Base-by-base conservation (phyloP, 2,888 invertebrate species). In the Trimorus sp. region DNA sequence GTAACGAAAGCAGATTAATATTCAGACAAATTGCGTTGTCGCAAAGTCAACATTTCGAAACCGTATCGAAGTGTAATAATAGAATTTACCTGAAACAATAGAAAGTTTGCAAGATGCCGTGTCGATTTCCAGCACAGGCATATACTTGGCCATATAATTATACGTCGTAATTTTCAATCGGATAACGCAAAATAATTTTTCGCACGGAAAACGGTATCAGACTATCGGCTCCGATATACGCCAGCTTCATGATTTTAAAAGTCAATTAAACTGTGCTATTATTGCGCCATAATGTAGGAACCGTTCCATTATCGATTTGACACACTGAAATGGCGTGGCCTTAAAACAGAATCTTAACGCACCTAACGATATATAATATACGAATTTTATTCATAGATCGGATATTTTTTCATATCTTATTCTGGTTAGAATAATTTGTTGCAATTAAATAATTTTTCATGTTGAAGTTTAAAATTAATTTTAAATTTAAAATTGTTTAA, bases 331-430 rank as follows among this genome's bases (percentile, higher is more conserved):
- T 38, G 36, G 37, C 38, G 7, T 2, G n/a, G 58, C 63, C 38
- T 54, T 45, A 77, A 79, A 62, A 68, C 51, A 45, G 63, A 74
- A 74, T 69, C 15, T 74, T 63, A 63, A 74, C 59, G 60, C 26
- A 59, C 53, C 45, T 53, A 63, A 65, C 54, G 59, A 75, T 65
- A 37, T 60, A 56, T 62, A 79, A 79, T 62, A 49, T 49, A 58
- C 53, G 56, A 51, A 69, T 79, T 79, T 79, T 70, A 79, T 79
- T 69, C n/a, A n/a, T n/a, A n/a, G n/a, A n/a, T n/a, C n/a, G n/a
- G n/a, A n/a, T n/a, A n/a, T n/a, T n/a, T n/a, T n/a, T n/a, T n/a
- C n/a, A n/a, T n/a, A n/a, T n/a, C n/a, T n/a, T n/a, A n/a, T n/a
- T n/a, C n/a, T n/a, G n/a, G n/a, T n/a, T n/a, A n/a, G n/a, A n/a